Conservation (phyloP, 2,113 vertebrate species). For the Natator depressus region DNA sequence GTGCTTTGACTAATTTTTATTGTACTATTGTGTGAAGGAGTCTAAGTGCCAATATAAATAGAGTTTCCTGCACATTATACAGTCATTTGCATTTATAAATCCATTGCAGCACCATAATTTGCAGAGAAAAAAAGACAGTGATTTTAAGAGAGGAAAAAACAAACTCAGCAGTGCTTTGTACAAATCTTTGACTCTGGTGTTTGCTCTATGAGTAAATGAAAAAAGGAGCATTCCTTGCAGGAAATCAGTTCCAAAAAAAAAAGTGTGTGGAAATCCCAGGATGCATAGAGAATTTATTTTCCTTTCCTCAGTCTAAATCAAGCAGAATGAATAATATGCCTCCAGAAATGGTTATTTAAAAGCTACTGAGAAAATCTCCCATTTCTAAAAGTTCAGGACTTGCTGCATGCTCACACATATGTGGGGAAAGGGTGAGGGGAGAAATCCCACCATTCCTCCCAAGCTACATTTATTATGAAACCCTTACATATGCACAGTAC, state of each 20-base stretch:
- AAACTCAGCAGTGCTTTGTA: constrained; percentile 39
- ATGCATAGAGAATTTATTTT: constrained; percentile 56
- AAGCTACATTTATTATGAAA: constrained; percentile 55
- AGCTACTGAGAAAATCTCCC: constrained; percentile 65
- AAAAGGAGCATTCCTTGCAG: constrained; percentile 17
- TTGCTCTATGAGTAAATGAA: neutral
- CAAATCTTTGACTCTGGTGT: constrained; percentile 25
- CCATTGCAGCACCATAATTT: constrained; percentile 67
- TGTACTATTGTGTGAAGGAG: constrained; percentile 24
- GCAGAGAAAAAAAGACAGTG: constrained; percentile 52
- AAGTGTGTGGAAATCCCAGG: constrained; percentile 54
- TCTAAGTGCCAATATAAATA: neutral
- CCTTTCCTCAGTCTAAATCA: constrained; percentile 52
- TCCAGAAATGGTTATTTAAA: constrained; percentile 70
- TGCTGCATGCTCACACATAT: constrained; percentile 21
- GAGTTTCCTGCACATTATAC: constrained; percentile 46
- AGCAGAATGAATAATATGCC: constrained; percentile 59
- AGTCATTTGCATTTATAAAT: constrained; percentile 62
- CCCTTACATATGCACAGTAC: constrained; percentile 55
- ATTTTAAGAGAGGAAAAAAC: constrained; percentile 53
- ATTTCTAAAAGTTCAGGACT: constrained; percentile 60
- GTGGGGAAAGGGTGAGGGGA: neutral
- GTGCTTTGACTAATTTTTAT: constrained; percentile 9
- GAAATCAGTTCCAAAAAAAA: constrained; percentile 41
- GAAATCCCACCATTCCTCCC: neutral